Evolutionary conservation across 2,113 vertebrate species (phyloP).

Genomic region (Ranitomeya variabilis): DNA sequence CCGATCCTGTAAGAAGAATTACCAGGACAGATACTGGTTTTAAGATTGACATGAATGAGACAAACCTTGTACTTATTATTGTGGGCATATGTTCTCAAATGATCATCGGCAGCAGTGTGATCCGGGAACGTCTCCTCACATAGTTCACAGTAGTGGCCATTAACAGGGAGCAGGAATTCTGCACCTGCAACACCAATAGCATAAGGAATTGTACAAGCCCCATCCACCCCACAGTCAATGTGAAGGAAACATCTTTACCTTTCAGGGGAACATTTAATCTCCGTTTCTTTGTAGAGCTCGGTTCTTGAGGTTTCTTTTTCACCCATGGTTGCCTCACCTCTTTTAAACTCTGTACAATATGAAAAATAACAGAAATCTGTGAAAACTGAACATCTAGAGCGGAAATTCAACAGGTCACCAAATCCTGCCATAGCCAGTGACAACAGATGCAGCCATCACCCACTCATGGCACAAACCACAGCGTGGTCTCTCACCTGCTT

Average conservation of each 20-base stretch:
- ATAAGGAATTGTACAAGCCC: background rate
- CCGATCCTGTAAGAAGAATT: background rate
- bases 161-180: slow-evolving; percentile 91
- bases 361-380: slow-evolving; percentile 57
- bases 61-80: slow-evolving; percentile 96
- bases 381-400: background rate
- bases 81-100: slow-evolving; percentile 85
- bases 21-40: slow-evolving; percentile 35
- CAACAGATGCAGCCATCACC: background rate
- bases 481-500: slow-evolving; percentile 82
- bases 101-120: slow-evolving; percentile 90
- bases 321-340: slow-evolving; percentile 95
- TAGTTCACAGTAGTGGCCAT: slow-evolving; percentile 93
- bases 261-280: slow-evolving; percentile 90
- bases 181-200: slow-evolving; percentile 73
- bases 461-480: background rate
- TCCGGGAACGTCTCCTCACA: slow-evolving; percentile 92
- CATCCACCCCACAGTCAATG: background rate
- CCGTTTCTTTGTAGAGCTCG: slow-evolving; percentile 70
- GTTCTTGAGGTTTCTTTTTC: slow-evolving; percentile 72
- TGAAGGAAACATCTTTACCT: slow-evolving; percentile 76
- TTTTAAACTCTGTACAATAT: slow-evolving; percentile 87
- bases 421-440: background rate
- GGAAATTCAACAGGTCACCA: background rate
- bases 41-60: slow-evolving; percentile 53